Base-by-base conservation (phyloP, 2,113 vertebrate genomes). In the Mugil cephalus region DNA sequence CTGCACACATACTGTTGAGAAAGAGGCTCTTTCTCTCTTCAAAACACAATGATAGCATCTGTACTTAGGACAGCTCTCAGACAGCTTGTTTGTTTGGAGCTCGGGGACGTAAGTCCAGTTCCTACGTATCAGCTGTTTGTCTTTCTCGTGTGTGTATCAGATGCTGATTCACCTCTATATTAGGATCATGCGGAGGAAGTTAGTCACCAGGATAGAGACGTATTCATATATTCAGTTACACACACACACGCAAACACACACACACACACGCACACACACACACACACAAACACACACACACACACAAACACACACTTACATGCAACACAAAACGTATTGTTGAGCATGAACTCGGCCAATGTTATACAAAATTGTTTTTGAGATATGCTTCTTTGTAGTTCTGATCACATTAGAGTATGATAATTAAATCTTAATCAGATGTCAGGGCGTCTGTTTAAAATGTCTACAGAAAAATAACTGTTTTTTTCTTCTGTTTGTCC, bases 141-240 rank as follows among this genome's bases (percentile, higher is more conserved):
- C 24, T 30, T 30, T 30, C 24, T 30, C 5, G 24, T 30, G 24
- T 30, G 24, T 30, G 3, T 3, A 5, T 30, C 55, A 55, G 53
- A 34, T 84, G 78, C 74, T 89, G 83, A 87, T 78, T 88, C 85
- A 78, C 54, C 0, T 14, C 77, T 64, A 62, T 80, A 83, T 91
- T 78, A 58, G 56, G 54, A 75, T 94, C 93, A 93, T 93, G 91
- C 85, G 92, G 89, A 79, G 69, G 67, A 76, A 74, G 80, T 90
- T 90, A 86, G 76, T 35, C 8, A 58, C 65, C 70, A 74, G 72
- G 19, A 87, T 54, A 81, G 53, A 83, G 74, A 21, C 69, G 42
- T 77, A 83, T 82, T 85, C 54, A 71, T 74, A 6, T 6, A 9
- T 42, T 74, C 40, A 43, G 9, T 51, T 10, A 14, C 9, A n/a